Conservation (phyloP, 2,888 invertebrate species). For the Limenitis camilla region DNA sequence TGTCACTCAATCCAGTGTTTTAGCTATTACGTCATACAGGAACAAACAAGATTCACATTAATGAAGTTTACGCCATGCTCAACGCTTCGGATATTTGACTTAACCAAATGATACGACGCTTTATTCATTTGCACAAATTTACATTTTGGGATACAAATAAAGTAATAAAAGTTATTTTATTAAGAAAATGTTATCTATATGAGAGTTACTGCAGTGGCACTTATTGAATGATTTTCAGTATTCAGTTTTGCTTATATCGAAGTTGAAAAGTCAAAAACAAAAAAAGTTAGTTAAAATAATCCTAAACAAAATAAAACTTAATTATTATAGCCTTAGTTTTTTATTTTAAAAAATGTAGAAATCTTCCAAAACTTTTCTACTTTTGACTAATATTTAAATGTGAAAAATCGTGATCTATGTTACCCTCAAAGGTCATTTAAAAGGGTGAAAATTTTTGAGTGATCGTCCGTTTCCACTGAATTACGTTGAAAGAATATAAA, state of each 20-base stretch:
- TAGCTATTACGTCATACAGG: constrained; percentile 10
- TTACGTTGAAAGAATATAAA: not conserved
- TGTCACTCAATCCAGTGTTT: not conserved
- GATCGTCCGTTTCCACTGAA: not conserved
- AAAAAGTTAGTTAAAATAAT: too few relatives aligned
- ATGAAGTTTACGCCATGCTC: constrained; percentile 25
- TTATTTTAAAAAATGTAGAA: too few relatives aligned
- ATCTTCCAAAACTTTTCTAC: too few relatives aligned
- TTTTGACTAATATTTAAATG: too few relatives aligned
- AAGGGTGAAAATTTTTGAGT: not conserved
- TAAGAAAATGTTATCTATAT: not conserved
- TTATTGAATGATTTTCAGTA: too few relatives aligned
- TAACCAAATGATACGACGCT: constrained; percentile 33
- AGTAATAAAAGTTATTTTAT: not conserved
- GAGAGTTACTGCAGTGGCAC: too few relatives aligned
- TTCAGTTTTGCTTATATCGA: too few relatives aligned
- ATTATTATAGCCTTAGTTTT: too few relatives aligned
- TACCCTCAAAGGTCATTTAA: not conserved
- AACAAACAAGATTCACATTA: constrained; percentile 22
- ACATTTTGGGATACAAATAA: constrained; percentile 19
- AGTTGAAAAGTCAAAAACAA: too few relatives aligned
- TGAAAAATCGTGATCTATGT: too few relatives aligned
- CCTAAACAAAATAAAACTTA: too few relatives aligned
- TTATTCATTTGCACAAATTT: constrained; percentile 31
- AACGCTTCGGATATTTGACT: constrained; percentile 33